Evolutionary conservation across 2,113 vertebrate species (phyloP), one percentile per base, ranked within the genome.

Genomic region (Urocolius indicus): DNA sequence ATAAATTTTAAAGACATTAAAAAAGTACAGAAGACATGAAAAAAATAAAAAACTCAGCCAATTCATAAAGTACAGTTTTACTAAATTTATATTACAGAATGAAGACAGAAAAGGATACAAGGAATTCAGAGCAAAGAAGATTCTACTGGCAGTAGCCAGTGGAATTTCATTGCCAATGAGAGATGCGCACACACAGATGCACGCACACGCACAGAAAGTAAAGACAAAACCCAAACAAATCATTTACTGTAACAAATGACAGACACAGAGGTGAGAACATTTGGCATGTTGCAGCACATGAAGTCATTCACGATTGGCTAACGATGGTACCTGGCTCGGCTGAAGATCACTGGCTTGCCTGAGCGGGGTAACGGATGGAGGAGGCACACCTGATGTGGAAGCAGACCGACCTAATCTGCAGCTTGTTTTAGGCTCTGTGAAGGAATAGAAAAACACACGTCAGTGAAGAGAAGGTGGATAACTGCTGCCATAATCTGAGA

Each of bases 281-380:
- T 98, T 97, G 98, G 98, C 97, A 98, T 98, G 98, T 97, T 95
- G 98, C 95, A 97, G 95, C 98, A 98, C 97, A 98, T 96, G 97
- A 96, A 98, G 97, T 98, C 98, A 98, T 98, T 98, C 97, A 95
- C 97, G 98, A 98, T 49, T 97, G 97, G 95, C 93, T 97, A 96
- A 97, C 96, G 98, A 97, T 88, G 98, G 97, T 99, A 99, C 99
- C 99, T 99, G 99, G 98, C 99, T 99, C 29, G 98, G 98, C 91
- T 98, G 99, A 76, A 97, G 95, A 58, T 99, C 99, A 3, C 98
- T 94, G 95, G 98, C 95, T 97, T 99, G 99, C 97, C 98, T 98
- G 92, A 98, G 98, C 75, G 98, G 98, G 16, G 98, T 97, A 11
- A 98, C 98, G 5, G 98, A 98, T 0, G 98, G 96, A 78, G 99